Percentiles rank a stretch among this genome's conserved stretches.
Conservation (phyloP, 1,140 invertebrate species). For the Temnothorax nylanderi region DNA sequence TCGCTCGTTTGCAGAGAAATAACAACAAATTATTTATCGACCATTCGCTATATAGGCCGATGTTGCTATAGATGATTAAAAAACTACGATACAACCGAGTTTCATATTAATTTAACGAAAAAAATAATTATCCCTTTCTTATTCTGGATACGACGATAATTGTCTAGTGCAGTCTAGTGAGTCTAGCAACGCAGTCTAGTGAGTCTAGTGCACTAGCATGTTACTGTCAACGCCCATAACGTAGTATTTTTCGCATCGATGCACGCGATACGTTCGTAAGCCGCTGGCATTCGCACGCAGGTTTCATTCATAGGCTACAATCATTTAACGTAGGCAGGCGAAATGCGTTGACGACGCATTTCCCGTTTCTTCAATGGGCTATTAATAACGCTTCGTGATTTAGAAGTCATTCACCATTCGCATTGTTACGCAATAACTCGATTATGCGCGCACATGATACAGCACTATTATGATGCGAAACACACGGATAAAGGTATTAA, state of each 20-base stretch:
- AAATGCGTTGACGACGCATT: conserved; percentile 4
- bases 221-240: conserved; percentile 18
- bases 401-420: conserved; percentile 20
- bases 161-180: neutral
- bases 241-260: conserved; percentile 7
- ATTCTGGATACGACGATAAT: neutral
- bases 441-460: neutral
- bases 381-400: conserved; percentile 39
- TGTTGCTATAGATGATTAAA: neutral
- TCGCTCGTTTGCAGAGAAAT: neutral
- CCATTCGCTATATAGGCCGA: neutral
- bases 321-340: conserved; percentile 36
- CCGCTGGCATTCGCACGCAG: neutral
- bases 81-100: neutral
- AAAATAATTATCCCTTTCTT: neutral
- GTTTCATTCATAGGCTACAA: conserved; percentile 46
- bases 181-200: neutral
- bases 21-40: neutral
- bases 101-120: neutral
- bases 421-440: conserved; percentile 24
- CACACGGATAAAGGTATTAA: neutral
- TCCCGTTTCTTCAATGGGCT: conserved; percentile 39
- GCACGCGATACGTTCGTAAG: neutral
- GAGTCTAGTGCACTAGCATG: neutral
- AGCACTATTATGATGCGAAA: neutral